Base-by-base conservation (phyloP, 2,797 vertebrate species). In the Parotocinclus haroldoi region DNA sequence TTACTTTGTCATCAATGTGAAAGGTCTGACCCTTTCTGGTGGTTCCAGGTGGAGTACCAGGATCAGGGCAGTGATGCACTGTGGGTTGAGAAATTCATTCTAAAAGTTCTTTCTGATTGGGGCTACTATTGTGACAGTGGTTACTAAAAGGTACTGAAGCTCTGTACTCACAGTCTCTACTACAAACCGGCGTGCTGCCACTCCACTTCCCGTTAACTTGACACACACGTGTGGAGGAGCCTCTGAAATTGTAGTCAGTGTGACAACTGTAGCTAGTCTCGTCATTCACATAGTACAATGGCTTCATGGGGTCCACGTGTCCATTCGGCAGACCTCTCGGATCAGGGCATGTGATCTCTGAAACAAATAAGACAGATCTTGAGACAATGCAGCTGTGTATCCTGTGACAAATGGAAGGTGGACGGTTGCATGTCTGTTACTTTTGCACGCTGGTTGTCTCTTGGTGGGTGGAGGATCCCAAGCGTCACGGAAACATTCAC, bases 41-140 rank as follows among this genome's bases (percentile, higher is more conserved):
- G 14, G 78, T 67, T 45, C 90, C 90, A 1, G 89, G 79, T 0
- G 90, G 90, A 45, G 83, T 63, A 2, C 89, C 90, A 0, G 89
- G 90, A 59, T 88, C 88, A 46, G 73, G 72, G 59, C 90, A 91
- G 67, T 85, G 66, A 3, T 79, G 77, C 16, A 69, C 90, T 91
- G 81, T 12, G 38, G 45, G 37, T 10, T 9, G 49, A 9, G 40
- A 27, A 27, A 46, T 40, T 39, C 50, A 66, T 42, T 8, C 42
- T 17, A 12, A 65, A 8, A 17, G 9, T 12, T 13, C 14, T 42
- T 18, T 10, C 14, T 42, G 5, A 4, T 8, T 13, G 1, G n/a
- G n/a, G n/a, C n/a, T 13, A 42, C 40, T 42, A 42, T 9, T 42
- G 40, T 42, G 27, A 27, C 12, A 48, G 12, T 7, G 12, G 12